phyloP scores from a whole-genome alignment of 2,113 vertebrate species.

The Vicugna pacos region DNA sequence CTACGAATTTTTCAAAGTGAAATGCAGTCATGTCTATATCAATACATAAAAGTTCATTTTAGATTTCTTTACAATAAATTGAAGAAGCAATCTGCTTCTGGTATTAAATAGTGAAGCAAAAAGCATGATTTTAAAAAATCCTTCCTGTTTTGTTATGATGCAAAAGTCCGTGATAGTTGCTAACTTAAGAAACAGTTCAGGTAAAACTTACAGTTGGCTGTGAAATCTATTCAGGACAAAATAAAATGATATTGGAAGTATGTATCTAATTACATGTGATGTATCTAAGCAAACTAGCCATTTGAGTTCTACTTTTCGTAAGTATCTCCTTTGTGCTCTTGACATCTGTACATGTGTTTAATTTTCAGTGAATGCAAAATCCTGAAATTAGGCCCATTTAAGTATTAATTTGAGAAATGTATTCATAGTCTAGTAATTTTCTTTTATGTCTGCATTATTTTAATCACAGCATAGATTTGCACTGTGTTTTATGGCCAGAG shows the following conservation, averaged over 20 bases:
- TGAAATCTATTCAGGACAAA: not conserved
- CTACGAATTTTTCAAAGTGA: conserved; percentile 54
- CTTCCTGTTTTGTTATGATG: not conserved
- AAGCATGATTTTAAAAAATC: conserved; percentile 49
- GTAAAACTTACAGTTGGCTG: not conserved
- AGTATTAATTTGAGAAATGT: not conserved
- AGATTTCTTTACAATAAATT: conserved; percentile 69
- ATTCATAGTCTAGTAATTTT: not conserved
- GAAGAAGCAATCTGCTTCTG: conserved; percentile 51
- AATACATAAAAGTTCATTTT: conserved; percentile 55
- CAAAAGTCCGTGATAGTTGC: not conserved
- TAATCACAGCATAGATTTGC: not conserved
- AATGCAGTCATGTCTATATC: conserved; percentile 50
- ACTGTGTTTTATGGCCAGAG: not conserved
- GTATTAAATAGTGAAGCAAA: conserved; percentile 4
- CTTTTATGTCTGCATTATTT: not conserved
- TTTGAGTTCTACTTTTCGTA: not conserved
- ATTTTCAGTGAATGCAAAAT: conserved; percentile 7
- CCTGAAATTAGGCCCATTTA: not conserved
- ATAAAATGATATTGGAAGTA: not conserved
- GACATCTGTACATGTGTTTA: not conserved
- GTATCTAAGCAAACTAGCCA: not conserved
- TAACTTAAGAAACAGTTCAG: conserved; percentile 1
- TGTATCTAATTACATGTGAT: conserved; percentile 30
- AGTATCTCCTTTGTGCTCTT: not conserved